Conservation (phyloP, 2,113 vertebrate species). For the Carassius gibelio region DNA sequence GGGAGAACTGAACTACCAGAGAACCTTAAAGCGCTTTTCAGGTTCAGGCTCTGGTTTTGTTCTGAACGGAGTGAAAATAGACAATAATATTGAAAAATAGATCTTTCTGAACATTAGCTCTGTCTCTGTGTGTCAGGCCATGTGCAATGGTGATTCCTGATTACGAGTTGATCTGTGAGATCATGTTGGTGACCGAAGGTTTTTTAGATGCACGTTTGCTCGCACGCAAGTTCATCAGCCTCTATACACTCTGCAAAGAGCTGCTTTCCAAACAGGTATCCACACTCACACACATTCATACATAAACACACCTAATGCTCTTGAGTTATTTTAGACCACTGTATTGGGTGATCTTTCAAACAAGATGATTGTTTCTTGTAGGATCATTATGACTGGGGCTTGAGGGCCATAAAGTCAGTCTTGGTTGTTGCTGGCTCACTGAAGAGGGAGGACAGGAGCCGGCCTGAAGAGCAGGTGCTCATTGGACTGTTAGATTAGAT, state of each 20-base stretch:
- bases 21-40: slow-evolving; percentile 79
- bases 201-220: slow-evolving; percentile 77
- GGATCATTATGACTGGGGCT: slow-evolving; percentile 77
- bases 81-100: not conserved
- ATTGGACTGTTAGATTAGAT: not conserved
- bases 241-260: slow-evolving; percentile 78
- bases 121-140: slow-evolving; percentile 59
- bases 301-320: not conserved
- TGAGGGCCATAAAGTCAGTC: slow-evolving; percentile 79
- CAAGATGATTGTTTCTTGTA: slow-evolving; percentile 47
- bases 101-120: not conserved
- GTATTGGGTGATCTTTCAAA: not conserved
- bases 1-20: slow-evolving; percentile 79
- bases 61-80: not conserved
- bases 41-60: slow-evolving; percentile 56
- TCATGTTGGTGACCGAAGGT: slow-evolving; percentile 77
- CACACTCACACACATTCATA: slow-evolving; percentile 1
- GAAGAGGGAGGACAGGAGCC: slow-evolving; percentile 75
- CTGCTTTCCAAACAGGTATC: slow-evolving; percentile 79
- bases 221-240: slow-evolving; percentile 80
- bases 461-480: slow-evolving; percentile 78
- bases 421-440: slow-evolving; percentile 77
- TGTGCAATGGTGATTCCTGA: slow-evolving; percentile 80
- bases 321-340: not conserved
- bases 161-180: slow-evolving; percentile 82